Base-by-base conservation (phyloP, 2,888 invertebrate species). In the Gymnocheta viridis region DNA sequence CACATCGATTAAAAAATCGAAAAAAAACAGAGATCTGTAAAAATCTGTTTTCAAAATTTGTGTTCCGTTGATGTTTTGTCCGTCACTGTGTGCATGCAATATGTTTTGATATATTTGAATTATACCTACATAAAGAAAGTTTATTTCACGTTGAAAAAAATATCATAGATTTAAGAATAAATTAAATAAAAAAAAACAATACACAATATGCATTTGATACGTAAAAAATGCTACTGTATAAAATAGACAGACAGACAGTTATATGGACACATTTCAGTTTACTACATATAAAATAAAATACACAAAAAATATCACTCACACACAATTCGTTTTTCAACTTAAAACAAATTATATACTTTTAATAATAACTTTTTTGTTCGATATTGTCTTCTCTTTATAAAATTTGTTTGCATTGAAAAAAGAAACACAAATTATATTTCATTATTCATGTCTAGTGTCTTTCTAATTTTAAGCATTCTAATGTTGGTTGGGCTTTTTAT, bases 111-210 rank as follows among this genome's bases (percentile, higher is more conserved):
- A 74, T 67, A 56, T 56, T 76, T 64, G 32, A 62, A 54, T 72
- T 66, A 77, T 67, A 78, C 44, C 78, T 58, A 66, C n/a, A 78
- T 82, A 78, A 78, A 82, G 82, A 82, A 82, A 82, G 78, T 82
- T 77, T 14, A 72, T 9, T 72, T 70, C 41, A 51, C 66, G 17
- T 66, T 77, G 19, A 10, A 60, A 51, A n/a, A 69, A 62, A 62
- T 58, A 41, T 82, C 44, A 79, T 66, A 76, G 70, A 83, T 83
- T 83, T 83, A 83, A 80, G 80, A 76, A 83, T 83, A 80, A 83
- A 83, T 76, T 76, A 83, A 74, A 73, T 70, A 49, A 24, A 17
- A 24, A 17, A 69, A 77, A 76, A 62, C 73, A 80, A 70, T 70
- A 69, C 54, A 72, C 44, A 72, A 72, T 51, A 82, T 69, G 74